These are phyloP conservation scores for Protonemura montana DNA, from an alignment of 2,888 invertebrate genomes.

Conservation along the genomic window DNA sequence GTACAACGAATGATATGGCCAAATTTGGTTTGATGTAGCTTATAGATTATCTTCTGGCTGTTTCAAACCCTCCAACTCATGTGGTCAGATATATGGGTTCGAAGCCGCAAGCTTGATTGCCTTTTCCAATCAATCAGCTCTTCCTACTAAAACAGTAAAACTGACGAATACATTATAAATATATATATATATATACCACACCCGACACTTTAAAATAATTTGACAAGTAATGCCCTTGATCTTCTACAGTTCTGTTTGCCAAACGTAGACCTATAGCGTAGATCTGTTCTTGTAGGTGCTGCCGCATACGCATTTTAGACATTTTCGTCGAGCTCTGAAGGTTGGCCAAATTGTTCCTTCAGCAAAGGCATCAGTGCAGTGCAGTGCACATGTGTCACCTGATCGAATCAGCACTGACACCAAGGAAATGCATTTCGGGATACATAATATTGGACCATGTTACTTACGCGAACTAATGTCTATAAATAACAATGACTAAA, in stretches of 20 bases:
- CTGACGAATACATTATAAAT: neutral
- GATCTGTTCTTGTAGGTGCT: neutral
- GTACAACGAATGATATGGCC: neutral
- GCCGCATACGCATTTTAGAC: neutral
- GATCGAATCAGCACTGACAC: neutral
- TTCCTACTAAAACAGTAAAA: neutral
- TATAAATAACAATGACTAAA: constrained; percentile 40
- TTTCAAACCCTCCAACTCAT: neutral
- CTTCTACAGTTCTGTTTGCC: neutral
- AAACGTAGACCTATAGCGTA: neutral
- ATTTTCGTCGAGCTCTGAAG: neutral
- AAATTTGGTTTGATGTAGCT: neutral
- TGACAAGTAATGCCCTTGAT: neutral
- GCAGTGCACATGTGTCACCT: neutral
- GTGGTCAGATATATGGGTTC: neutral
- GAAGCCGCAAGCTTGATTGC: neutral
- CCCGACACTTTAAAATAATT: constrained; percentile 9
- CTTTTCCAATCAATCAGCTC: neutral
- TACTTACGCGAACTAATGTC: constrained; percentile 29
- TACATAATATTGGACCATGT: constrained; percentile 22
- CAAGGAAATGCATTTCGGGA: neutral
- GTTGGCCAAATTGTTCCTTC: neutral
- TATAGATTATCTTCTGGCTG: neutral
- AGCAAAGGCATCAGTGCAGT: neutral
- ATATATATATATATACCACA: neutral